Evolutionary conservation across 2,797 vertebrate genomes (phyloP), one percentile per base, ranked within the genome.

Genomic region (Tapirus indicus): DNA sequence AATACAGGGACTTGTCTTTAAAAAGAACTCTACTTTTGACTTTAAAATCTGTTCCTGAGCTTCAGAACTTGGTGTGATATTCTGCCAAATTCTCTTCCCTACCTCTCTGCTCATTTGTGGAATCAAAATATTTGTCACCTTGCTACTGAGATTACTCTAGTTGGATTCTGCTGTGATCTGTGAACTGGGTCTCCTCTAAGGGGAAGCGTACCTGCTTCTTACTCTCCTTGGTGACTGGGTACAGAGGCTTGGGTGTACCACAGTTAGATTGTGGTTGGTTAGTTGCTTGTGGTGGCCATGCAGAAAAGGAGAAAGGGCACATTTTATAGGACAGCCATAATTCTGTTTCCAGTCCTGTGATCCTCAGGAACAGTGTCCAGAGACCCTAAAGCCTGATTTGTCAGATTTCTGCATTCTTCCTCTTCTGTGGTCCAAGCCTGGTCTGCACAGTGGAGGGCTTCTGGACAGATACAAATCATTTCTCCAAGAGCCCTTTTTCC

Each of bases 1-100:
- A 94, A 94, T 56, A 72, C 7, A 69, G 92, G 74, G 18, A 88
- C 41, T 91, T 82, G 23, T 88, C 80, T 92, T 93, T 88, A n/a
- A 90, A 96, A 80, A 66, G 44, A 83, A 74, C 17, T 20, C 20
- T 38, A 41, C 44, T 71, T 88, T 52, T 52, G 12, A 14, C 49
- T 52, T 52, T 52, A 52, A 52, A 52, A 52, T 54, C 47, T 91
- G 54, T 84, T 47, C 32, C 47, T 60, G 69, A 88, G 38, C 85
- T 88, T 91, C 7, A 72, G 77, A 88, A 75, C 27, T 89, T 89
- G 84, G 25, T 62, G 1, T 75, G n/a, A 56, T 68, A 56, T 29
- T 68, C 74, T 82, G 32, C 68, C 72, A 80, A 25, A 64, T 69
- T 75, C 52, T 86, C 10, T 71, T 66, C 18, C 38, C 44, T 77